Percentiles rank a stretch among this genome's conserved stretches.
phyloP scores from a whole-genome alignment of 2,888 invertebrate genomes.

The Dichetophora obliterata region DNA sequence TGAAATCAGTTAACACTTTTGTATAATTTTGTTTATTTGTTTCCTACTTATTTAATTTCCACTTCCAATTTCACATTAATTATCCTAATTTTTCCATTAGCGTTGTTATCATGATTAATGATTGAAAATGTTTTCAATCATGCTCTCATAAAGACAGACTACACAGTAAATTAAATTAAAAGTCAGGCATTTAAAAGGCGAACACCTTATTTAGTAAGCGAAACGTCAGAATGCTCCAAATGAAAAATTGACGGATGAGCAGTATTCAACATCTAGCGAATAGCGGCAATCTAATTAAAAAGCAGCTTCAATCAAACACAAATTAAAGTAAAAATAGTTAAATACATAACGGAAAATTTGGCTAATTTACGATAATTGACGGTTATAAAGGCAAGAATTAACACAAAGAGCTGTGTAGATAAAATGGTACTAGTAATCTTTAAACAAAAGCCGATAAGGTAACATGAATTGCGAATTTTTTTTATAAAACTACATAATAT shows the following conservation, averaged over 20 bases:
- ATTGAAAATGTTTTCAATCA: no score
- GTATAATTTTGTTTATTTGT: no score
- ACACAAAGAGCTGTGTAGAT: background rate
- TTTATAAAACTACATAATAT: no score
- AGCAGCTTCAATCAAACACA: background rate
- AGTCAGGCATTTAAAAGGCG: background rate
- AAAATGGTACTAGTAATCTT: background rate
- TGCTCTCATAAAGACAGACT: no score
- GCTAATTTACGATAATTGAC: background rate
- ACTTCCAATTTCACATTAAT: no score
- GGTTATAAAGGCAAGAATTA: background rate
- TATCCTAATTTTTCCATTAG: no score
- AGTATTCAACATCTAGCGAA: background rate
- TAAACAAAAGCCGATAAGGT: background rate
- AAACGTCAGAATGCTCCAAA: background rate
- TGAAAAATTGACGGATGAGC: background rate
- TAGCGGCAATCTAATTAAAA: background rate
- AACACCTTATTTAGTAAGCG: constrained; percentile 2
- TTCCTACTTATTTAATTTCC: no score
- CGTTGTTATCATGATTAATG: no score
- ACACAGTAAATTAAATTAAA: no score
- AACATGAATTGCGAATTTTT: background rate
- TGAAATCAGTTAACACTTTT: no score
- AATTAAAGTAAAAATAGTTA: background rate
- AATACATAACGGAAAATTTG: background rate